Evolutionary conservation across 2,888 invertebrate genomes (phyloP).

Genomic region (Tethea ocularis): DNA sequence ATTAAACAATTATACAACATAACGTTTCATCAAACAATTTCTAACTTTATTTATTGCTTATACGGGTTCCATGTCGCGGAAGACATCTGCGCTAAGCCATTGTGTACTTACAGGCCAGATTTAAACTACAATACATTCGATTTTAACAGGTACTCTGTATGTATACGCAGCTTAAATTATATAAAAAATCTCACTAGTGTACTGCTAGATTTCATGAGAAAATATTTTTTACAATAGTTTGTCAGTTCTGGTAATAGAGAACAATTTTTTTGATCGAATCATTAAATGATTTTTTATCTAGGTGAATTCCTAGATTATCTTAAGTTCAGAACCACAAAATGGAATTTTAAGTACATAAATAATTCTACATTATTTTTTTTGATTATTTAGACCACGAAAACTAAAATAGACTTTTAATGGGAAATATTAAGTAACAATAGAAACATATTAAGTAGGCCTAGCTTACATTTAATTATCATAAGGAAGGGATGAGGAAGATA

Average conservation of each 20-base stretch:
- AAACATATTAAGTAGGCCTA: slow-evolving; percentile 6
- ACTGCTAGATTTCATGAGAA: not conserved
- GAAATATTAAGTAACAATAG: not conserved
- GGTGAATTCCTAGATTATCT: not conserved
- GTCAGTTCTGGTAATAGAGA: not conserved
- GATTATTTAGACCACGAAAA: not conserved
- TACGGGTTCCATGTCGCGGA: slow-evolving; percentile 62
- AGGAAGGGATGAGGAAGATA: not conserved
- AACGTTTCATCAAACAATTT: slow-evolving; percentile 40
- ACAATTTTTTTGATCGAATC: not conserved
- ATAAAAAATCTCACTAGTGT: slow-evolving; percentile 7
- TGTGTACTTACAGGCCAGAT: slow-evolving; percentile 16
- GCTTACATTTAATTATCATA: not conserved
- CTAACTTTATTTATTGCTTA: slow-evolving; percentile 69
- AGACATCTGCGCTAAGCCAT: slow-evolving; percentile 54
- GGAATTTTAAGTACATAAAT: slow-evolving; percentile 11
- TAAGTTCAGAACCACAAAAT: slow-evolving; percentile 5
- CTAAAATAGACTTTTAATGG: not conserved
- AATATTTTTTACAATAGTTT: not conserved
- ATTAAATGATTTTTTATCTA: not conserved
- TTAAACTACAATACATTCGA: slow-evolving; percentile 8
- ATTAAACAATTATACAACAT: slow-evolving; percentile 36
- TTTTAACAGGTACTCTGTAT: slow-evolving; percentile 8
- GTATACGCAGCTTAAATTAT: not conserved
- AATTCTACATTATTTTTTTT: not conserved